Conservation (phyloP, 1,140 invertebrate species). For the Saccostrea echinata region DNA sequence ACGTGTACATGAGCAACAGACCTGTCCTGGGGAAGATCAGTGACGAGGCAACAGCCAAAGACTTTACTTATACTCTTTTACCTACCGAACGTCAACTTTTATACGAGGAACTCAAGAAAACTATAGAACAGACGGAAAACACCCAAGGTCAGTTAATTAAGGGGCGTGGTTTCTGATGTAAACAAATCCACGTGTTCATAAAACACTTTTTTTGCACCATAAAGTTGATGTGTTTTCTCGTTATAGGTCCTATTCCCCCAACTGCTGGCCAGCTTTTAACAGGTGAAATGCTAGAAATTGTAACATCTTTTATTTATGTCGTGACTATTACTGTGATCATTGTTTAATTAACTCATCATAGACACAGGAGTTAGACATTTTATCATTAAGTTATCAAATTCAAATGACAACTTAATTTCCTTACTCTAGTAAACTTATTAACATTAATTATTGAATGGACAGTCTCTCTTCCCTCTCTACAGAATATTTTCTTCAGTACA, state of each 20-base stretch:
- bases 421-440: no score
- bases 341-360: no score
- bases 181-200: conserved; percentile 31
- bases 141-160: conserved; percentile 18
- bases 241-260: not conserved
- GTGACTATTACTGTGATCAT: no score
- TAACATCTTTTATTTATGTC: no score
- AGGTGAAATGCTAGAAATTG: not conserved
- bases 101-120: conserved; percentile 17
- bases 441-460: no score
- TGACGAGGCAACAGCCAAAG: conserved; percentile 24
- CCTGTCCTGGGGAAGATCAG: not conserved
- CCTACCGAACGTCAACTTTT: conserved; percentile 1
- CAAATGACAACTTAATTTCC: no score
- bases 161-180: conserved; percentile 40
- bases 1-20: conserved; percentile 1
- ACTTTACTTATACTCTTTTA: conserved; percentile 22
- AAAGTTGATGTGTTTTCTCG: not conserved
- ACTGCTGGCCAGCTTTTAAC: not conserved
- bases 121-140: not conserved
- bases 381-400: no score
- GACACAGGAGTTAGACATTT: no score
- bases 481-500: no score
- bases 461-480: no score
- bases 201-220: not conserved